Evolutionary conservation across 1,140 invertebrate species (phyloP), one percentile per base, ranked within the genome.

Genomic region (Zaprionus lachaisei): DNA sequence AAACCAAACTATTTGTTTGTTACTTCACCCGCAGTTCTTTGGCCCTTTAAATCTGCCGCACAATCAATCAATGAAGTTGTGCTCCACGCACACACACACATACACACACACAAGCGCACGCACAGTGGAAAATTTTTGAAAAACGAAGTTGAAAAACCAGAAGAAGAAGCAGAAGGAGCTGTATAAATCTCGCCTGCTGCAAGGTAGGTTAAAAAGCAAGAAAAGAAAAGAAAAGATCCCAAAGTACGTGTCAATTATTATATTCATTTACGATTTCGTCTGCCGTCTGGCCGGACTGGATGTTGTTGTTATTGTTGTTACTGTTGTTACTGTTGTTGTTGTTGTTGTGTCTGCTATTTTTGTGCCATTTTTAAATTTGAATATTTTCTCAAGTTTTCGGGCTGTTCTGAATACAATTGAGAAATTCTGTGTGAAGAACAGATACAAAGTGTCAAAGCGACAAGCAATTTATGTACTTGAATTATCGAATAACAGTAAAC

Each of bases 211-310:
- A 34, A 34, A 34, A 31, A 31, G 26, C 20, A 28, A 28, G 24
- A 26, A 28, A 31, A 31, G 9, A 11, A 31, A 67, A 67, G 17
- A 70, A 77, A 72, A 87, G 54, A 71, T 70, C 77, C 70, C 72
- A 63, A 87, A 89, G 83, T 89, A 87, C 83, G 83, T 87, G 83
- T 84, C 83, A 87, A 75, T 75, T 75, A 89, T 83, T 63, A 81
- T 80, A 83, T 83, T 71, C 70, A 79, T 62, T 72, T 72, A 72
- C 61, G 70, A 66, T 37, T 71, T 54, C 24, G 51, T 56, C 41
- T 63, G 34, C 24, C 60, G 67, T 62, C 28, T 55, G 67, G 38
- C 47, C 47, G 20, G 26, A 63, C 22, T 65, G 44, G 31, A 34
- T 65, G 56, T 55, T 79, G 26, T 61, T 68, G 49, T 70, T 70